Percentiles rank a stretch among this genome's conserved stretches.
Evolutionary conservation across 2,888 invertebrate genomes (phyloP).

Genomic region (Lathronympha strigana): DNA sequence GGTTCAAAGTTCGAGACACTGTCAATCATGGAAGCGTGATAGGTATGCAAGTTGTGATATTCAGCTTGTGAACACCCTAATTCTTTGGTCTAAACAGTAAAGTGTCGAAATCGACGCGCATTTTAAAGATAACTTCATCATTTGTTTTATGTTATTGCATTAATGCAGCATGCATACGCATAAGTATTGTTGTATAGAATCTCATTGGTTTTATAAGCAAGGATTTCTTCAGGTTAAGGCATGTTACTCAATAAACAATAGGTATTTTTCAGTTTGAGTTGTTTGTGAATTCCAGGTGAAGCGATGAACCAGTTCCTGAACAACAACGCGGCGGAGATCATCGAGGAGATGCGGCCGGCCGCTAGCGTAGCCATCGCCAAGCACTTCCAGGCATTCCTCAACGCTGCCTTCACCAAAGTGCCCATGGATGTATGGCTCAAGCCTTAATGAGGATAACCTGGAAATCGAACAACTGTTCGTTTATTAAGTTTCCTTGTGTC

Average conservation of each 20-base stretch:
- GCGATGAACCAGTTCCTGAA: conserved; percentile 94
- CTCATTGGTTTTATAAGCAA: no score
- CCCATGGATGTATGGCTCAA: conserved; percentile 89
- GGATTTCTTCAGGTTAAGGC: no score
- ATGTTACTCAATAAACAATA: no score
- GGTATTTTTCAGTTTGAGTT: neutral
- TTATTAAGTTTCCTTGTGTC: neutral
- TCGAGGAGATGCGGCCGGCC: conserved; percentile 92
- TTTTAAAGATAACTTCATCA: no score
- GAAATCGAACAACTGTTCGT: neutral
- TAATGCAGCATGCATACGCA: no score
- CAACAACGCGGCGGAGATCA: conserved; percentile 91
- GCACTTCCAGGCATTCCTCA: conserved; percentile 89
- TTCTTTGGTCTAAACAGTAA: no score
- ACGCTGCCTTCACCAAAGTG: conserved; percentile 88
- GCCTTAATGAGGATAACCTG: conserved; percentile 54
- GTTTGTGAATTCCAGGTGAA: conserved; percentile 81
- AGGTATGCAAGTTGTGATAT: conserved; percentile 63
- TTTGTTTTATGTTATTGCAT: no score
- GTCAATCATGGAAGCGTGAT: conserved; percentile 90
- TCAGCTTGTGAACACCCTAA: neutral
- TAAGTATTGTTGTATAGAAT: no score
- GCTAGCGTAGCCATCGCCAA: conserved; percentile 88
- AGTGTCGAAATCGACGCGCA: no score
- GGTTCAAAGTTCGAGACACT: conserved; percentile 89